A percentile compares a stretch with the other conserved stretches of the same genome.
Conservation (phyloP, 2,888 invertebrate genomes). For the Caenorhabditis wallacei region DNA sequence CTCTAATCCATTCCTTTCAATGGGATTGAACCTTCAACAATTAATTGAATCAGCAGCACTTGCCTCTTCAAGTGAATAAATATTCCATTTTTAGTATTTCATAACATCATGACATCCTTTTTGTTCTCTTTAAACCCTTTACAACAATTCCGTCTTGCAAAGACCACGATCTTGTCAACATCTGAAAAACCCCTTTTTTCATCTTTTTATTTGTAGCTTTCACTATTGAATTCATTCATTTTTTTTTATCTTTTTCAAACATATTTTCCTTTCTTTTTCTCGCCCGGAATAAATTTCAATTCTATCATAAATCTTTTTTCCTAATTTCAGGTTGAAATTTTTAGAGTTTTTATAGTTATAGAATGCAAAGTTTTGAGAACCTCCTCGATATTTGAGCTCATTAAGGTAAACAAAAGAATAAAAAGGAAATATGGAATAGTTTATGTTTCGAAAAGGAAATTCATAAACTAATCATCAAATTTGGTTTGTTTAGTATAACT, state of each 20-base stretch:
- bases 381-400: background rate
- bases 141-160: slow-evolving; percentile 54
- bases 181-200: slow-evolving; percentile 37
- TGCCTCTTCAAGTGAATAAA: slow-evolving; percentile 38
- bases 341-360: background rate
- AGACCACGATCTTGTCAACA: slow-evolving; percentile 61
- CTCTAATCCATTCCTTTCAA: slow-evolving; percentile 63
- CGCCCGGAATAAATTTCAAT: slow-evolving; percentile 8
- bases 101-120: slow-evolving; percentile 24
- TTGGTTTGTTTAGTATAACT: background rate
- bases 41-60: slow-evolving; percentile 72
- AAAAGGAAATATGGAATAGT: no score
- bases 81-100: slow-evolving; percentile 6
- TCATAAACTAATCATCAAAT: background rate
- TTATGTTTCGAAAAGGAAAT: background rate
- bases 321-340: no score
- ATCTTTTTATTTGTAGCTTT: slow-evolving; percentile 25
- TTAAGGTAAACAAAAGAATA: slow-evolving; percentile 1
- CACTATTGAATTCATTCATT: slow-evolving; percentile 11
- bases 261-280: slow-evolving; percentile 1
- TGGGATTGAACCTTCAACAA: slow-evolving; percentile 74
- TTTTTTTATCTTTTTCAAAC: slow-evolving; percentile 1
- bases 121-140: slow-evolving; percentile 9
- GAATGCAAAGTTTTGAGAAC: background rate
- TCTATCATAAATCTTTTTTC: background rate